phyloP scores from a whole-genome alignment of 2,888 invertebrate genomes.

The Tinea semifulvella region DNA sequence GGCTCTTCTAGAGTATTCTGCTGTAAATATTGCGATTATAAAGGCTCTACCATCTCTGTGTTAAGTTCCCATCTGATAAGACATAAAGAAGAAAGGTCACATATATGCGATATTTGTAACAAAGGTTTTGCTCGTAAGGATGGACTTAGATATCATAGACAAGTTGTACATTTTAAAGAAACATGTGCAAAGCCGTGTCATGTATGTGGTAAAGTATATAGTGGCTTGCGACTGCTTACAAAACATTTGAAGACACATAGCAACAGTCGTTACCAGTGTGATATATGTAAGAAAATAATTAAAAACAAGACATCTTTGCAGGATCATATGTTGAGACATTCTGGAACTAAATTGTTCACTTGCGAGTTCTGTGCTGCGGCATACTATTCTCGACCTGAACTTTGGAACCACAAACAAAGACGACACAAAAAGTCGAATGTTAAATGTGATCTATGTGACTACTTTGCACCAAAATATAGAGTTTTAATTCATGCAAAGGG shows the following conservation, averaged over 20 bases:
- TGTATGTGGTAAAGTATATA: conserved; percentile 9
- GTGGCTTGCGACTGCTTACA: not conserved
- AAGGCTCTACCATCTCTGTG: not conserved
- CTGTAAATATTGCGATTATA: conserved; percentile 15
- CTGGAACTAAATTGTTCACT: conserved; percentile 2
- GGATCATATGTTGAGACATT: conserved; percentile 28
- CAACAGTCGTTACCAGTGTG: not conserved
- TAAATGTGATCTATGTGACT: conserved; percentile 12
- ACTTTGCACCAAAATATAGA: not conserved
- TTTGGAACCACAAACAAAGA: conserved; percentile 33
- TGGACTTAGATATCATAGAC: conserved; percentile 7
- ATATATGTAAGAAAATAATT: conserved; percentile 8
- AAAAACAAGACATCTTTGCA: conserved; percentile 25
- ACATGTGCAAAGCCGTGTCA: not conserved
- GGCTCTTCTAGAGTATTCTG: conserved; percentile 12
- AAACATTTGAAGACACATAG: conserved; percentile 10
- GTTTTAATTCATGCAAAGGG: not conserved
- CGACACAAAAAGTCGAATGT: not conserved
- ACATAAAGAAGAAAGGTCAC: conserved; percentile 11
- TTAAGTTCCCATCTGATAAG: conserved; percentile 6
- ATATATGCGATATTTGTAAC: conserved; percentile 13
- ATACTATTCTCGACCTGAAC: conserved; percentile 37
- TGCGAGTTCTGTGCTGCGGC: conserved; percentile 38
- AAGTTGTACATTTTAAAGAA: conserved; percentile 1
- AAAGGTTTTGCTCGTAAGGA: conserved; percentile 13